Conservation (phyloP, 2,888 invertebrate genomes). For the Artemia sinica region DNA sequence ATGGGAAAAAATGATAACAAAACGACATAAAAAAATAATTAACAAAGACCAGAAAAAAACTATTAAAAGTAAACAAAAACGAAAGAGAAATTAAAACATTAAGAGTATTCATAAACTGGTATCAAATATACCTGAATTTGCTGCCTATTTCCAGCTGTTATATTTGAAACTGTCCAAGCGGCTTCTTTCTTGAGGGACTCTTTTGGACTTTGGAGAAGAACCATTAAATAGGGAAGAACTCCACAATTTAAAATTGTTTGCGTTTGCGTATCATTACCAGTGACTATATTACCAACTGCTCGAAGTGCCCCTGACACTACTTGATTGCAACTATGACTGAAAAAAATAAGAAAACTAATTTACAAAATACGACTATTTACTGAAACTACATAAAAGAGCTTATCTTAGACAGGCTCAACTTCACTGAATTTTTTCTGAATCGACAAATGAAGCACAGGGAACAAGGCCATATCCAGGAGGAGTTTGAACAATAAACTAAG, state of each 20-base stretch:
- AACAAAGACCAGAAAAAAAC: neutral
- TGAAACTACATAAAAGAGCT: too few relatives aligned
- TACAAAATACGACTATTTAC: too few relatives aligned
- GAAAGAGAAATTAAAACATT: too few relatives aligned
- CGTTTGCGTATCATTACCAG: conserved; percentile 88
- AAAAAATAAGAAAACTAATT: conserved; percentile 20
- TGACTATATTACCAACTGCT: conserved; percentile 95
- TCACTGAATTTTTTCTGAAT: too few relatives aligned
- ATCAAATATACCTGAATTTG: conserved; percentile 59
- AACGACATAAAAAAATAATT: neutral
- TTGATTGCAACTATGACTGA: conserved; percentile 59
- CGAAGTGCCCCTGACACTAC: conserved; percentile 80
- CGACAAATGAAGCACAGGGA: too few relatives aligned
- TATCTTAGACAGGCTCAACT: too few relatives aligned
- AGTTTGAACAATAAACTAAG: too few relatives aligned
- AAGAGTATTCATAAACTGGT: neutral
- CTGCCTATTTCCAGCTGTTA: conserved; percentile 79
- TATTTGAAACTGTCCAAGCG: conserved; percentile 92
- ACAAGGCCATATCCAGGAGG: too few relatives aligned
- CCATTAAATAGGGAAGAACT: conserved; percentile 63
- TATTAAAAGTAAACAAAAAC: conserved; percentile 13
- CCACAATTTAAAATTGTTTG: conserved; percentile 82
- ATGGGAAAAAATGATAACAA: conserved; percentile 1
- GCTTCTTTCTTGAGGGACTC: conserved; percentile 85
- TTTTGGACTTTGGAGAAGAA: conserved; percentile 53